phyloP scores from a whole-genome alignment of 2,113 vertebrate genomes.

The Scortum barcoo region DNA sequence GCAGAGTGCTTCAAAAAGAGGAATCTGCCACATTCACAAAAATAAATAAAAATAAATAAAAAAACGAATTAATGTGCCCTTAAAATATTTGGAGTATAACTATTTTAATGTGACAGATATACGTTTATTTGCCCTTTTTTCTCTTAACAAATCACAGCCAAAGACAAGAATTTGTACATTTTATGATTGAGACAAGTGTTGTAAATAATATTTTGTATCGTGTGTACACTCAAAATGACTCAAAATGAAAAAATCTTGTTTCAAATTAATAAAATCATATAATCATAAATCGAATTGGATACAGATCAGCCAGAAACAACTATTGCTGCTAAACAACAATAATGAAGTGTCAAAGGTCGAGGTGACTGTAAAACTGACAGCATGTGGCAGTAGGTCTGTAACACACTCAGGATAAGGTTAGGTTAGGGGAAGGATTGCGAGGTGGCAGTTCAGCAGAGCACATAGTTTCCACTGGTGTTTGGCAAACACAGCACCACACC shows the following conservation, averaged over 20 bases:
- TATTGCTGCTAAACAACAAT: background rate
- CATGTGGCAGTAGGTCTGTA: constrained; percentile 56
- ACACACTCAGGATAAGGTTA: constrained; percentile 37
- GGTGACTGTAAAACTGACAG: constrained; percentile 10
- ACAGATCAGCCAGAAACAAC: constrained; percentile 8
- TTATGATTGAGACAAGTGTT: background rate
- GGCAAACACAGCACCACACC: constrained; percentile 82
- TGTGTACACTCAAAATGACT: background rate
- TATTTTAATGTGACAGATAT: background rate
- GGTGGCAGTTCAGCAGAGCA: constrained; percentile 49
- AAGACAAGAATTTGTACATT: background rate
- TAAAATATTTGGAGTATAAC: background rate
- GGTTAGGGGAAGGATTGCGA: constrained; percentile 26
- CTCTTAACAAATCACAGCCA: background rate
- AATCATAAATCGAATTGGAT: constrained; percentile 1
- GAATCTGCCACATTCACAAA: constrained; percentile 3
- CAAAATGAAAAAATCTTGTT: background rate
- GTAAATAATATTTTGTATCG: background rate
- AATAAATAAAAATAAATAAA: constrained; percentile 20
- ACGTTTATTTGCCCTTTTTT: background rate
- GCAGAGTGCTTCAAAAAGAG: background rate
- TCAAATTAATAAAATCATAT: background rate
- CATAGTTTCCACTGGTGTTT: constrained; percentile 50
- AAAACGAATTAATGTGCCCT: background rate
- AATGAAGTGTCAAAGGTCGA: constrained; percentile 2